Evolutionary conservation across 2,113 vertebrate species (phyloP).

Genomic region (Egretta garzetta): DNA sequence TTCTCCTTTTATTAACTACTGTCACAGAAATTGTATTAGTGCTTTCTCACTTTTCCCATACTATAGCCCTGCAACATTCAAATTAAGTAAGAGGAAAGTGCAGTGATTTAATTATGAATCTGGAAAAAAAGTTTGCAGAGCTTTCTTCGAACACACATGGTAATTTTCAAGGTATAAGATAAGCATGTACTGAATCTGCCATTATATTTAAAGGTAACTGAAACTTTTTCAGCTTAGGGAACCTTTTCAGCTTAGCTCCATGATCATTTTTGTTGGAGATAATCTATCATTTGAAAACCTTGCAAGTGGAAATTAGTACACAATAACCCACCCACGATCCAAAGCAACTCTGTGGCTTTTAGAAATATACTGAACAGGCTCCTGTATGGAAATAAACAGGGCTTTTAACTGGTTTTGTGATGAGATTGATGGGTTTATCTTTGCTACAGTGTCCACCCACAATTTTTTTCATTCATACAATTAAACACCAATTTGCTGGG

Average conservation of each 20-base stretch:
- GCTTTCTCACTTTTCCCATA: background rate
- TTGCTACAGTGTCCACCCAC: background rate
- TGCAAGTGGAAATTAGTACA: background rate
- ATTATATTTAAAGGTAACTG: background rate
- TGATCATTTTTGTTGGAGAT: background rate
- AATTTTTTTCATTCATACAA: background rate
- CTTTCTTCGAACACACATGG: background rate
- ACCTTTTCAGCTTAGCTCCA: background rate
- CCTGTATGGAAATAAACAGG: background rate
- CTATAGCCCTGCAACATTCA: background rate
- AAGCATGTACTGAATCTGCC: background rate
- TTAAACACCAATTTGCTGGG: slow-evolving; percentile 36
- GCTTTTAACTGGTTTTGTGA: background rate
- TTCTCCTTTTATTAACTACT: background rate
- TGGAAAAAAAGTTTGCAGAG: background rate
- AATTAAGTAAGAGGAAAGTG: background rate
- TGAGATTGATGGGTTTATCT: background rate
- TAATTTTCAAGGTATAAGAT: background rate
- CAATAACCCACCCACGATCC: background rate
- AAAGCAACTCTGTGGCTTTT: background rate
- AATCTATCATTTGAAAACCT: background rate
- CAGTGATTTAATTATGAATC: background rate
- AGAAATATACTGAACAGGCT: background rate
- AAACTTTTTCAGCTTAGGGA: background rate
- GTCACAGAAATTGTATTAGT: background rate